phyloP scores from a whole-genome alignment of 2,113 vertebrate species.

The Perccottus glenii region DNA sequence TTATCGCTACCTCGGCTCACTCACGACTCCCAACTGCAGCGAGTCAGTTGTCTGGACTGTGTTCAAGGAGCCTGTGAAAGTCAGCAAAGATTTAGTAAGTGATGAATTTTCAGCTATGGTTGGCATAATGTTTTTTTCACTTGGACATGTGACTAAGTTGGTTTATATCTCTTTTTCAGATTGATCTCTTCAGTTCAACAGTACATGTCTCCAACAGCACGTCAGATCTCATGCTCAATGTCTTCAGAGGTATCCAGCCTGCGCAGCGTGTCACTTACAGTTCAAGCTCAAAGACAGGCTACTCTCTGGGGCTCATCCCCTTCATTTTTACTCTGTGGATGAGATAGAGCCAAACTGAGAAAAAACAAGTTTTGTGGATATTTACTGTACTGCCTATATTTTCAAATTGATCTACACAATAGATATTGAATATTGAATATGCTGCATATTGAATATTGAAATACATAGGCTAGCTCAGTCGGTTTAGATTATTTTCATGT shows the following conservation, averaged over 20 bases:
- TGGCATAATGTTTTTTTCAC: no score
- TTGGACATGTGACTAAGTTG: background rate
- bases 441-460: background rate
- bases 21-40: constrained; percentile 72
- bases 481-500: no score
- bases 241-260: constrained; percentile 54
- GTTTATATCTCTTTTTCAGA: constrained; percentile 37
- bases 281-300: background rate
- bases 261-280: constrained; percentile 40
- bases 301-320: background rate
- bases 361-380: background rate
- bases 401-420: background rate
- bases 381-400: background rate
- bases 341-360: background rate
- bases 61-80: constrained; percentile 70
- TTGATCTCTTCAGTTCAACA: constrained; percentile 60
- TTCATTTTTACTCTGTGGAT: background rate
- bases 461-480: no score
- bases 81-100: constrained; percentile 72
- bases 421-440: no score
- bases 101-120: background rate
- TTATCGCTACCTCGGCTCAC: constrained; percentile 77
- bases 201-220: constrained; percentile 5
- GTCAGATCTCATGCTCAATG: constrained; percentile 23
- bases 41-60: constrained; percentile 81